A percentile compares a stretch with the other conserved stretches of the same genome.
Evolutionary conservation across 2,113 vertebrate species (phyloP).

Genomic region (Indri indri): DNA sequence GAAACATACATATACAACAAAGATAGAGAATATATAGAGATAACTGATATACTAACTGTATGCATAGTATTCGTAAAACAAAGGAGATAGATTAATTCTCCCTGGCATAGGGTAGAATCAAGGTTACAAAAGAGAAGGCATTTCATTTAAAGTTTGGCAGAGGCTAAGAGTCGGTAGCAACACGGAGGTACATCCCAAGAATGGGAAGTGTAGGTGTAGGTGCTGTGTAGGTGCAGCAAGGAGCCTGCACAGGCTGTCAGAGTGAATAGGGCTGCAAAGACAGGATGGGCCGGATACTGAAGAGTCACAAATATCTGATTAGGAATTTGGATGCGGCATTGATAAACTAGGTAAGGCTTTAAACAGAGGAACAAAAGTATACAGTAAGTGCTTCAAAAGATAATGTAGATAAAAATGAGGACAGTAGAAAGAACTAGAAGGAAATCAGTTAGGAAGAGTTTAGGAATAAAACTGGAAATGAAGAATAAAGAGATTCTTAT

Average conservation of each 20-base stretch:
- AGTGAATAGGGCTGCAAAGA: too few relatives aligned
- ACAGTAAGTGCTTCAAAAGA: not conserved
- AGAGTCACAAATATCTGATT: not conserved
- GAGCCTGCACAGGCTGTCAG: rapidly evolving
- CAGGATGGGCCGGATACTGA: rapidly evolving
- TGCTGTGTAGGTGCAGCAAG: rapidly evolving
- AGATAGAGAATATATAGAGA: not conserved
- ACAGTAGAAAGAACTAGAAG: not conserved
- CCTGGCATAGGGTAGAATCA: not conserved
- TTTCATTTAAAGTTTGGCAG: not conserved
- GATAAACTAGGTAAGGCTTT: not conserved
- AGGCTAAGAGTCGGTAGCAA: not conserved
- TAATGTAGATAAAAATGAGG: not conserved
- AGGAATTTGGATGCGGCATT: not conserved
- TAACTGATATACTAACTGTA: rapidly evolving
- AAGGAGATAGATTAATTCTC: not conserved
- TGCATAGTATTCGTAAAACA: not conserved
- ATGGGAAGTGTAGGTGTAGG: not conserved
- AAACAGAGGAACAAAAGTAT: not conserved
- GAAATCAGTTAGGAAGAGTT: not conserved
- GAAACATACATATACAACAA: not conserved
- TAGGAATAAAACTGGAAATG: not conserved
- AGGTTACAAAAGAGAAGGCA: not conserved
- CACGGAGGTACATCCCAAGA: not conserved
- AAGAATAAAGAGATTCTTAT: not conserved